A percentile compares a stretch with the other conserved stretches of the same genome.
Conservation (phyloP, 2,797 vertebrate species). For the Lycodopsis pacificus region DNA sequence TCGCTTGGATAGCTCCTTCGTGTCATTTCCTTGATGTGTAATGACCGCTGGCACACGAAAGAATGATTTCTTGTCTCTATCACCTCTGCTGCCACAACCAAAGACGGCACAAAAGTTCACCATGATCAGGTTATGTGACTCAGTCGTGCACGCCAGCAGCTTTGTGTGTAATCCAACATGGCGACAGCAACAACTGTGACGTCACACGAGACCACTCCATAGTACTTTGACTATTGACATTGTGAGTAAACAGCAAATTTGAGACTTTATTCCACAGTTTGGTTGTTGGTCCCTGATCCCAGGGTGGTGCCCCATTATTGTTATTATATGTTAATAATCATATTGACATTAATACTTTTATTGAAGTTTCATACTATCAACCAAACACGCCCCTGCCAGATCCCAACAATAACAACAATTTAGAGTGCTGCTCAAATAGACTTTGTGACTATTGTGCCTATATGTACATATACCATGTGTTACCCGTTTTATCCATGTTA, state of each 20-base stretch:
- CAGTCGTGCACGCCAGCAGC: no score
- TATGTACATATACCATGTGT: background rate
- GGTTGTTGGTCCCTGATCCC: background rate
- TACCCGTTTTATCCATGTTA: background rate
- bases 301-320: background rate
- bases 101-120: no score
- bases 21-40: no score
- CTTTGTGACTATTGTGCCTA: background rate
- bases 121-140: no score
- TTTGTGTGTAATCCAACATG: no score
- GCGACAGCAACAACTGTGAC: no score
- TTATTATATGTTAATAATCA: background rate
- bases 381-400: background rate
- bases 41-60: no score
- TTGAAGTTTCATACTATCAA: background rate
- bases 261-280: background rate
- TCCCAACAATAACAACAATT: background rate
- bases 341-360: background rate
- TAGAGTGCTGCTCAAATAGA: background rate
- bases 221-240: background rate
- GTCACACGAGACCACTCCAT: no score
- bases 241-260: background rate
- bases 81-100: no score
- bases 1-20: no score
- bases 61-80: no score